These are phyloP conservation scores for Prunella himalayana DNA, from an alignment of 2,113 vertebrate species.

Conservation along the genomic window DNA sequence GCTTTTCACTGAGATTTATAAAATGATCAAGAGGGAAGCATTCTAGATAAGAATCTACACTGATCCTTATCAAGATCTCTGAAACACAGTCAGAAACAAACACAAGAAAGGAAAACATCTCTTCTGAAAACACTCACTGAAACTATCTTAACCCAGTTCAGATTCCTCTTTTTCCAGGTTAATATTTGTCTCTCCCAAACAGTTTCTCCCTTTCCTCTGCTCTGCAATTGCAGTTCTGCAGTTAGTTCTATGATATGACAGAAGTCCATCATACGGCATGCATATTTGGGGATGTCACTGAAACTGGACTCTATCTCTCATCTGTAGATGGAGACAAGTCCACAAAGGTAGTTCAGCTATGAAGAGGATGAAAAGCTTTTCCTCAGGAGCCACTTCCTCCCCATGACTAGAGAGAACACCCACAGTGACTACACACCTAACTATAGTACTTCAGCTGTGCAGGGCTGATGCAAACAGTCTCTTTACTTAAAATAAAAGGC, in stretches of 20 bases:
- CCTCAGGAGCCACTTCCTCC: background rate
- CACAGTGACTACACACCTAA: background rate
- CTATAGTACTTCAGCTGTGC: background rate
- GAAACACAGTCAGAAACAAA: background rate
- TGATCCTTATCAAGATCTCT: background rate
- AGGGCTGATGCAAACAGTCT: background rate
- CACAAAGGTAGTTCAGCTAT: background rate
- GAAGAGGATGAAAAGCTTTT: background rate
- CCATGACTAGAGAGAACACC: background rate
- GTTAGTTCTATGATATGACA: background rate
- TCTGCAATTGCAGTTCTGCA: background rate
- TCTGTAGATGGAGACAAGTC: background rate
- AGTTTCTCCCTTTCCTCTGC: background rate
- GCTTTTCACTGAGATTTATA: background rate
- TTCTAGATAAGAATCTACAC: background rate
- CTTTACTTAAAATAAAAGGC: background rate
- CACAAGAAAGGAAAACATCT: background rate
- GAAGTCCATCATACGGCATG: background rate
- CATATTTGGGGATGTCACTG: background rate
- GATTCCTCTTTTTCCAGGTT: background rate
- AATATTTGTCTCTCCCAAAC: background rate
- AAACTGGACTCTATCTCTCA: accelerated
- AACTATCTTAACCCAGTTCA: background rate
- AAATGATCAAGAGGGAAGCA: background rate
- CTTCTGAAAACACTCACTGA: background rate